Evolutionary conservation across 2,888 invertebrate species (phyloP), one percentile per base, ranked within the genome.

Genomic region (Eupithecia exiguata): DNA sequence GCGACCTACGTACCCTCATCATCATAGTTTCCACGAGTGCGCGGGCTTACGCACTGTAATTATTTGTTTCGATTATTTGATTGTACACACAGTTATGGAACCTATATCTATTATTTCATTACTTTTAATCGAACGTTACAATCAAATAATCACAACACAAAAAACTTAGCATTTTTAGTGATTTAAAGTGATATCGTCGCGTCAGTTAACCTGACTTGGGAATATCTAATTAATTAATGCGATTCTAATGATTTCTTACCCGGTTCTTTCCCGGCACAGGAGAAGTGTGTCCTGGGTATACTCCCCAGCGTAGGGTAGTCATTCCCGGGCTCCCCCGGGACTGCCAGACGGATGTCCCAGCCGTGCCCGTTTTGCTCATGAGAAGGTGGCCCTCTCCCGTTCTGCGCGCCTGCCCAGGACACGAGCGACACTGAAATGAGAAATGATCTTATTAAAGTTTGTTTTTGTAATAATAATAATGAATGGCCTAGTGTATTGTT

Each of bases 281-380:
- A 94, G 83, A 96, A 96, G 30, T 93, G 89, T 0, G 96, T 96
- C 75, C 94, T 91, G 0, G 96, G 96, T 80, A 96, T 95, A 36
- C 87, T 88, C 67, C 93, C 92, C 43, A 95, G 94, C 30, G 95
- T 95, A 0, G 96, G 96, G 84, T 96, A 96, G 87, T 96, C 96
- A 63, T 90, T 89, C 21, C 96, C 96, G 1, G 96, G 96, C 81
- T 96, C 95, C 0, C 96, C 96, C 9, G 96, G 96, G 67, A 96
- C 96, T 25, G 96, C 95, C 69, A 95, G 93, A 71, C 96, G 90
- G 78, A 96, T 95, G 85, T 96, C 95, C 91, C 95, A 95, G 63
- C 95, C 92, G 78, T 91, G 89, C 53, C 92, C 88, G 73, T 86
- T 87, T 80, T 90, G 91, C 65, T 91, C 89, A 71, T 89, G 86